Evolutionary conservation across 2,888 invertebrate genomes (phyloP).

Genomic region (Phytoseiulus persimilis): DNA sequence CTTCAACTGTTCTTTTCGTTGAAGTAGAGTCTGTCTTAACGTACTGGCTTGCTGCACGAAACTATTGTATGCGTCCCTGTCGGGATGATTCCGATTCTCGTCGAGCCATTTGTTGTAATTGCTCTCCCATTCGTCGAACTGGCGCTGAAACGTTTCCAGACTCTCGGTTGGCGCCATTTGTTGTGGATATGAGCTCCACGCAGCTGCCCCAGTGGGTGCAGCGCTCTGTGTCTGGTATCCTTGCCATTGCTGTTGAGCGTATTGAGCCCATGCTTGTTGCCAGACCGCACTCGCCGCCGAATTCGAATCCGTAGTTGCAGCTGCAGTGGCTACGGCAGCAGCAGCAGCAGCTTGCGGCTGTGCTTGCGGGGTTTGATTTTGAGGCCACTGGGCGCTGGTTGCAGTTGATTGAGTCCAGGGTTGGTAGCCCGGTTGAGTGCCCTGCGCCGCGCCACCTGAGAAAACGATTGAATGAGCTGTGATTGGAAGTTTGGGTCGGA

Average conservation of each 20-base stretch:
- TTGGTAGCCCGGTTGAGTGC: not conserved
- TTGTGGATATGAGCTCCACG: slow-evolving; percentile 16
- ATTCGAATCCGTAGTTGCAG: not conserved
- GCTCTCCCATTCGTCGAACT: slow-evolving; percentile 51
- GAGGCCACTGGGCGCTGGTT: not conserved
- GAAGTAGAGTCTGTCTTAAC: slow-evolving; percentile 45
- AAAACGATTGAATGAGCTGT: too few relatives aligned
- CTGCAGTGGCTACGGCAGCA: not conserved
- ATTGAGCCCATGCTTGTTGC: slow-evolving; percentile 33
- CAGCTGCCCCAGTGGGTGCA: slow-evolving; percentile 36
- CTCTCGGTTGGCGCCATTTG: slow-evolving; percentile 42
- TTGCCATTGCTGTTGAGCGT: slow-evolving; percentile 35
- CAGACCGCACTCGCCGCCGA: not conserved
- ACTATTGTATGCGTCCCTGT: slow-evolving; percentile 50
- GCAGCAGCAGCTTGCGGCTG: not conserved
- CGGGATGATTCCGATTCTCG: slow-evolving; percentile 52
- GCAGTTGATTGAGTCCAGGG: not conserved
- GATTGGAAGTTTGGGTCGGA: not conserved
- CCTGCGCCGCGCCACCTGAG: not conserved
- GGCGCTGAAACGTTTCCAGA: slow-evolving; percentile 45
- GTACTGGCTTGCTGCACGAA: slow-evolving; percentile 51
- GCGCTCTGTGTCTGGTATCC: slow-evolving; percentile 41
- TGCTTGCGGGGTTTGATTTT: not conserved
- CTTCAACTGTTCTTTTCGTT: slow-evolving; percentile 44
- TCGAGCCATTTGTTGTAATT: slow-evolving; percentile 52